Base-by-base conservation (phyloP, 2,113 vertebrate species). In the Drymodes brunneopygia region DNA sequence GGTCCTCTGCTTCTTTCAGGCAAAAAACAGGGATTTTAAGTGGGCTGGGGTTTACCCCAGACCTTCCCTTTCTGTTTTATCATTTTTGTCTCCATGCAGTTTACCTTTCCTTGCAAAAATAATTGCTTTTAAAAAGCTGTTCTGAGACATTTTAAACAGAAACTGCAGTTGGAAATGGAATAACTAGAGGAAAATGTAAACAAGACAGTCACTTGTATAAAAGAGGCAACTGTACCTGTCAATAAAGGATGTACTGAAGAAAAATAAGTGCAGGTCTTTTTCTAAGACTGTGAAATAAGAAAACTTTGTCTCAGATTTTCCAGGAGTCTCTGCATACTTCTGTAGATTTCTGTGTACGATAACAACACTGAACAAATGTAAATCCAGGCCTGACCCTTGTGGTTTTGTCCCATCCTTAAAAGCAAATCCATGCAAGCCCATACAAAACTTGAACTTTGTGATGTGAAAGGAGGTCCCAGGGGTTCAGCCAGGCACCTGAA, bases 401-500 rank as follows among this genome's bases (percentile, higher is more conserved):
- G 57, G n/a, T 2, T 67, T 92, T 64, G n/a, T 84, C 44, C 48
- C 31, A 81, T 25, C 60, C n/a, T 94, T 64, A 90, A 88, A 95
- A 81, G 20, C 33, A 82, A 94, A 74, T 45, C 47, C 33, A 74
- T 0, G 1, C 33, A 83, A 83, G 38, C 42, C 29, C 5, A 1
- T 23, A 50, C 7, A 77, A 74, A 91, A 54, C 12, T 6, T 79
- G 81, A 94, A 82, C 47, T 80, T 31, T 51, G 44, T 65, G 79
- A 85, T 0, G 4, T 31, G 45, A 65, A 69, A 75, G 33, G 51
- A 73, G 38, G 44, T 74, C 42, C 35, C 42, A 20, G 22, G 4
- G 31, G 58, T 82, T 93, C 67, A 72, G 47, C 11, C 70, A 36
- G 44, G 53, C 60, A 94, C 77, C 82, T 88, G 72, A 95, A 92